Evolutionary conservation across 1,140 invertebrate genomes (phyloP), one percentile per base, ranked within the genome.

Genomic region (Anastrepha ludens): DNA sequence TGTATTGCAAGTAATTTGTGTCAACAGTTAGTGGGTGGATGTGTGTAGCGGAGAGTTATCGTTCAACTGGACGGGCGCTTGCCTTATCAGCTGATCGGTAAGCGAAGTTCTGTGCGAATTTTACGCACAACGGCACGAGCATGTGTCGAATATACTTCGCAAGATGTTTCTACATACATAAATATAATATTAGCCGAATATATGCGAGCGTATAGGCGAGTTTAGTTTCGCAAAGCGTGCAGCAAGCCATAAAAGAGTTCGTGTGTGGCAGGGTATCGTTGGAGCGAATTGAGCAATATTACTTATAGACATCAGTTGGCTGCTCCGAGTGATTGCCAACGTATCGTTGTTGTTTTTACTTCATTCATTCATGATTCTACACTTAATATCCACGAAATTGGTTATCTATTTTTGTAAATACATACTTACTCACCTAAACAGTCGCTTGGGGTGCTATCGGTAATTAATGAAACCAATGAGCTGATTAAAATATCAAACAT

Each of bases 1-100:
- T 81, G 17, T 81, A 11, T 20, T 47, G 47, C 47, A 8, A 20
- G 47, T n/a, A 81, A 81, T 81, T 55, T 81, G n/a, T 81, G 74
- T 81, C 74, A 81, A 29, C 74, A 11, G 3, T 20, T 13, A 55
- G 9, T 81, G 44, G 50, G 74, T 81, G 47, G 74, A 55, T 29
- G 47, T 44, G 47, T 20, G 70, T 1, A 50, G 9, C 29, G 74
- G 7, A 55, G 44, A 55, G n/a, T n/a, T 44, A 4, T 81, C 17
- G 74, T 47, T 11, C 47, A 81, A 20, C 47, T 9, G 17, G 29
- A n/a, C 9, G 44, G 13, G 0, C 8, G 7, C 44, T 29, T 29
- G 7, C 7, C 17, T 64, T 17, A 70, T 15, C 44, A 41, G 15
- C 0, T 44, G 39, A 47, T 11, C 15, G 13, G 5, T 44, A 15